Percentiles rank a stretch among this genome's conserved stretches.
phyloP scores from a whole-genome alignment of 2,113 vertebrate genomes.

The Oxygymnocypris stewartii region DNA sequence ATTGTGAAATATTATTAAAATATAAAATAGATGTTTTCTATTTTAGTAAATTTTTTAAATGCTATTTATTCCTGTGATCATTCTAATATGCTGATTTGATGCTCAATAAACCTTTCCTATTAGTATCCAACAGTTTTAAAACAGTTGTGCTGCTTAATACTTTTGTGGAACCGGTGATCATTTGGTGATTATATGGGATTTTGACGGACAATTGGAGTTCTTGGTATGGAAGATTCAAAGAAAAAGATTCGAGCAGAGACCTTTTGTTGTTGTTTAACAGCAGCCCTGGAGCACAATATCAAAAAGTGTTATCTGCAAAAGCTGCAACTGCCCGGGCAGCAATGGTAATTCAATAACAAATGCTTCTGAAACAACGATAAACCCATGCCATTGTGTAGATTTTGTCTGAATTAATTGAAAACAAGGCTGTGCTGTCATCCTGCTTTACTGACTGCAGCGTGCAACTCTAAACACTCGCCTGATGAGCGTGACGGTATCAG shows the following conservation, averaged over 20 bases:
- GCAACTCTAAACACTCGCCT: not conserved
- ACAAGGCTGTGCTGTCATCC: not conserved
- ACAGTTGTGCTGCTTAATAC: not conserved
- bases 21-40: not conserved
- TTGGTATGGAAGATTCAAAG: not conserved
- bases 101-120: not conserved
- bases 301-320: not conserved
- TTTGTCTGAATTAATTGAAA: conserved; percentile 19
- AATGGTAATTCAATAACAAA: conserved; percentile 16
- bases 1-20: not conserved
- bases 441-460: conserved; percentile 18
- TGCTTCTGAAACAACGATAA: conserved; percentile 13
- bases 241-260: not conserved
- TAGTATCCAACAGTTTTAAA: not conserved
- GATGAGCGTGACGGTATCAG: not conserved
- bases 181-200: no score
- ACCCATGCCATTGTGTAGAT: not conserved
- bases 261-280: conserved; percentile 3
- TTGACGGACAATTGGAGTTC: not conserved
- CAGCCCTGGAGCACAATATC: conserved; percentile 6
- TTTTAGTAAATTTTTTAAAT: not conserved
- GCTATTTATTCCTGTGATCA: no score
- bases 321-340: not conserved
- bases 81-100: not conserved
- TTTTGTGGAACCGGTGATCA: not conserved